Conservation (phyloP, 2,113 vertebrate species). For the Girardinichthys multiradiatus region DNA sequence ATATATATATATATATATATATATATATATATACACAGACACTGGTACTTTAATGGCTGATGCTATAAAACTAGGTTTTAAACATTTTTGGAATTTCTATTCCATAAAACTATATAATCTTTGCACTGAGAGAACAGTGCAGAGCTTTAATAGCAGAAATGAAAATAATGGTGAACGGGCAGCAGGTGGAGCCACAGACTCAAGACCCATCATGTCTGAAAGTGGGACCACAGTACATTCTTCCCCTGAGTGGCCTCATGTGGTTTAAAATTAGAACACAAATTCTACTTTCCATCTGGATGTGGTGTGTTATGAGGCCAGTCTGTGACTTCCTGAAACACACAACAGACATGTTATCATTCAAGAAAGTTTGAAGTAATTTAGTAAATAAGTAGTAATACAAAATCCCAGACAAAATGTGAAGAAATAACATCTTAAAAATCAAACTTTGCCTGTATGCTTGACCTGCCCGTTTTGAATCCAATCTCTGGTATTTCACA, state of each 20-base stretch:
- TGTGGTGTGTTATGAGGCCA: constrained; percentile 25
- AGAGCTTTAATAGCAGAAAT: neutral
- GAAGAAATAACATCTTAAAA: neutral
- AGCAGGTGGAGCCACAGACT: constrained; percentile 64
- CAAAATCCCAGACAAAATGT: too few species aligned
- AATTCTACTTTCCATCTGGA: constrained; percentile 41
- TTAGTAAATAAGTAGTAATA: neutral
- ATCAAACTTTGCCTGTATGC: neutral
- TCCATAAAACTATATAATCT: neutral
- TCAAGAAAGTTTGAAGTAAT: neutral
- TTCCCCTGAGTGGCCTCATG: constrained; percentile 48
- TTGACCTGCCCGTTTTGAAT: neutral
- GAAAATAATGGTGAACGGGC: neutral
- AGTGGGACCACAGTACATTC: constrained; percentile 18
- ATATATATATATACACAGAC: too few species aligned
- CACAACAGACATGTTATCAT: neutral
- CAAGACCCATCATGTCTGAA: neutral
- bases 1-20: too few species aligned
- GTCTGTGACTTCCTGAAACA: constrained; percentile 18
- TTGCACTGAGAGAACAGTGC: neutral
- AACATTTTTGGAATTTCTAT: neutral
- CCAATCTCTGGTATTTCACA: neutral
- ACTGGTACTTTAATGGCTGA: too few species aligned
- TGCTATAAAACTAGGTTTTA: too few species aligned
- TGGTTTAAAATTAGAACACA: constrained; percentile 54